Evolutionary conservation across 2,888 invertebrate genomes (phyloP).

Genomic region (Pogonocherus hispidulus): DNA sequence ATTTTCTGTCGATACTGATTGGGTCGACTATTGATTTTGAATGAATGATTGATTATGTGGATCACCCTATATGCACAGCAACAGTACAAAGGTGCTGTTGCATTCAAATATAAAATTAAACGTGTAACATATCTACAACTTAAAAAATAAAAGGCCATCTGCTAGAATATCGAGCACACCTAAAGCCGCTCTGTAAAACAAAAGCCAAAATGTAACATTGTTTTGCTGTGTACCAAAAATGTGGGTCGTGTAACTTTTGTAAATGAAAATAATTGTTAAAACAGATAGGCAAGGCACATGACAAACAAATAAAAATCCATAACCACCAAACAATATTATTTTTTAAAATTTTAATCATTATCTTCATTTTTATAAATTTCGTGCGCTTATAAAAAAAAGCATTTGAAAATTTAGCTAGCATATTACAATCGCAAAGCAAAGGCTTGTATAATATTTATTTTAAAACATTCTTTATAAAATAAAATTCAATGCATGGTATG

Average conservation of each 20-base stretch:
- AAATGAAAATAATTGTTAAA: constrained; percentile 43
- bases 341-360: neutral
- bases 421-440: no score
- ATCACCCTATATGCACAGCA: neutral
- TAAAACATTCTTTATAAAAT: no score
- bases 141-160: neutral
- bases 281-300: constrained; percentile 42
- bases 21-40: no score
- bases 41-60: neutral
- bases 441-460: no score
- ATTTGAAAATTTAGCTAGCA: no score
- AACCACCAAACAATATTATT: constrained; percentile 35
- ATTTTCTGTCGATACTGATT: no score
- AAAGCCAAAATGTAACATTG: constrained; percentile 34
- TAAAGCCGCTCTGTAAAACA: constrained; percentile 39
- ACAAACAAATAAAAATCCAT: constrained; percentile 34
- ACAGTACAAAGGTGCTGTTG: neutral
- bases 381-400: no score
- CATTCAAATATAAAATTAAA: neutral
- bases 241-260: constrained; percentile 20
- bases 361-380: no score
- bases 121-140: constrained; percentile 7
- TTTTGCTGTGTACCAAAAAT: constrained; percentile 17
- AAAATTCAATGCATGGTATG: no score
- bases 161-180: constrained; percentile 13